Evolutionary conservation across 2,113 vertebrate species (phyloP), one percentile per base, ranked within the genome.

Genomic region (Microcebus lehilahytsara): DNA sequence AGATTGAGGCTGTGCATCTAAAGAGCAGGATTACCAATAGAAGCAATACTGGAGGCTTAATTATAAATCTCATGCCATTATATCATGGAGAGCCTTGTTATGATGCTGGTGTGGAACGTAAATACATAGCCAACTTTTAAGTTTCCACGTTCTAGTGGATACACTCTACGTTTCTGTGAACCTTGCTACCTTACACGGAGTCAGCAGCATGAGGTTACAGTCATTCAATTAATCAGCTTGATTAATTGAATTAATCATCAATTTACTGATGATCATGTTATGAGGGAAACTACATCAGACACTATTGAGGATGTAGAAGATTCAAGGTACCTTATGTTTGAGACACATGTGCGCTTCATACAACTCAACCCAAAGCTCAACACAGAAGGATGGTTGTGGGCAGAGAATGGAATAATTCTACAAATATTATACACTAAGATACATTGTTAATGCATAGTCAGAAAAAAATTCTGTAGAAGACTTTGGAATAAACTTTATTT

Each of bases 91-190:
- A 71, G 30, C 10, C 40, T 66, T 25, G 30, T 7, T 8, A 3
- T 32, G 51, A 53, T 22, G 7, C 85, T 27, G 30, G 32, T 40
- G 2, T 7, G 14, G 23, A 46, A 62, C 27, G 27, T 22, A 75
- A 79, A 58, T 34, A 25, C 7, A 40, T 14, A 56, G n/a, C 87
- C 23, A 64, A 5, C 30, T 30, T 60, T 49, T 32, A 6, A 10
- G 25, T 11, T 34, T 71, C 23, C 4, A 0, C 20, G 37, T 75
- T 51, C 6, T 7, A 34, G 3, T 5, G 62, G 22, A 0, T 49
- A 9, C 20, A 13, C 53, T 51, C 11, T 13, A 3, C 3, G 6
- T 91, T 49, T 83, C 85, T 78, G 1, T 72, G 4, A 32, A 0
- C 64, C 6, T 27, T 25, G 34, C 17, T 30, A 22, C 3, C 3